These are phyloP conservation scores for Tachina grossa DNA, from an alignment of 2,888 invertebrate genomes.

Conservation along the genomic window DNA sequence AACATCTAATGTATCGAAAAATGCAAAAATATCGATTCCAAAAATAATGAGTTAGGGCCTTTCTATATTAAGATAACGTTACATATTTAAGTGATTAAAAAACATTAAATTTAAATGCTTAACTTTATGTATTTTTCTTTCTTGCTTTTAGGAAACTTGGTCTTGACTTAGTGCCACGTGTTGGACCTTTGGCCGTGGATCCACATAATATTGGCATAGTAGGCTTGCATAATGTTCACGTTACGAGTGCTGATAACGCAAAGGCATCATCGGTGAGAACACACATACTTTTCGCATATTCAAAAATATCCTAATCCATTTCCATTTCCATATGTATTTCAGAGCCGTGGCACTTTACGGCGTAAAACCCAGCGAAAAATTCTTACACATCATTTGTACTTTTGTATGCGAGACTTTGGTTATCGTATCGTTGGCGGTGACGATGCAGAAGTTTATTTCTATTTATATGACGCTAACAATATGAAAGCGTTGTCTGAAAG, in stretches of 20 bases:
- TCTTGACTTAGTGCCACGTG: conserved; percentile 94
- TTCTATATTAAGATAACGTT: no score
- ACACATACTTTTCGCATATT: background rate
- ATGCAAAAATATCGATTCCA: no score
- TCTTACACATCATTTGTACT: conserved; percentile 90
- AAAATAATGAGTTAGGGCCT: no score
- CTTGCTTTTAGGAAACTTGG: conserved; percentile 90
- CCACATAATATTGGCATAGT: conserved; percentile 94
- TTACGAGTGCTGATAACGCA: conserved; percentile 89
- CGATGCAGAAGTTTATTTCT: conserved; percentile 94
- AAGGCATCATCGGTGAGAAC: conserved; percentile 87
- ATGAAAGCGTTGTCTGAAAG: conserved; percentile 93
- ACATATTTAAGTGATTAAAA: no score
- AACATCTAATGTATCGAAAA: no score
- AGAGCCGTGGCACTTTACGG: conserved; percentile 83
- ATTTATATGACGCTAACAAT: conserved; percentile 89
- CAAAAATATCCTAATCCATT: background rate
- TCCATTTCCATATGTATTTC: conserved; percentile 69
- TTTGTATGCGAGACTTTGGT: conserved; percentile 94
- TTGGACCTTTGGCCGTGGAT: conserved; percentile 94
- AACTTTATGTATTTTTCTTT: background rate
- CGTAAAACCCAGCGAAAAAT: conserved; percentile 81
- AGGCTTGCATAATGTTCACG: conserved; percentile 92
- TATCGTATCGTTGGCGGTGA: conserved; percentile 94
- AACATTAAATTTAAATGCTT: background rate